phyloP scores from a whole-genome alignment of 2,113 vertebrate genomes.

The Chinchilla lanigera region DNA sequence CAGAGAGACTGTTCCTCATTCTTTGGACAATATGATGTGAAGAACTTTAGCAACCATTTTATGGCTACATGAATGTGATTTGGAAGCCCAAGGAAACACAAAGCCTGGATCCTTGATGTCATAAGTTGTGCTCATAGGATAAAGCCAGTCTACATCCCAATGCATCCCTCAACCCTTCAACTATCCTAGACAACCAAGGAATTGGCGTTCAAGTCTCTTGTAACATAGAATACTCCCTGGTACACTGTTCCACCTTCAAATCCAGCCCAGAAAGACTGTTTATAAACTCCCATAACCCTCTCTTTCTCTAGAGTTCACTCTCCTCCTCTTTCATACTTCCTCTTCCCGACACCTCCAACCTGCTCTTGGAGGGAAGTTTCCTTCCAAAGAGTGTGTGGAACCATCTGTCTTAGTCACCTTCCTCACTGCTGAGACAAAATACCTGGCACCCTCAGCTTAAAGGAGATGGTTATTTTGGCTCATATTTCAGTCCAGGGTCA shows the following conservation, averaged over 20 bases:
- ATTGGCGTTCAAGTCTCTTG: background rate
- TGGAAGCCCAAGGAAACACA: background rate
- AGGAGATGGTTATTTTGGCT: background rate
- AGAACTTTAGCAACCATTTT: background rate
- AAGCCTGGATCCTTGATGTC: background rate
- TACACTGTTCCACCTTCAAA: background rate
- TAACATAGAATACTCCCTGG: background rate
- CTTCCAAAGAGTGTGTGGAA: background rate
- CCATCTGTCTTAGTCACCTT: background rate
- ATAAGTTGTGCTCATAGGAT: background rate
- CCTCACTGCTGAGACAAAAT: background rate
- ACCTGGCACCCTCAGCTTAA: background rate
- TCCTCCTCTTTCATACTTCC: background rate
- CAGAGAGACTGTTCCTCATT: background rate
- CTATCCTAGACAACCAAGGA: too few relatives aligned
- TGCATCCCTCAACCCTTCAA: background rate
- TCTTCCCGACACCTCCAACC: background rate
- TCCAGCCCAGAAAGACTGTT: background rate
- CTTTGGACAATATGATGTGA: background rate
- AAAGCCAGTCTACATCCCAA: background rate
- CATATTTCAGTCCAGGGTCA: background rate
- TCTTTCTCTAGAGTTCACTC: background rate
- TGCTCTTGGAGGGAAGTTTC: background rate
- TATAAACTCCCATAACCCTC: too few relatives aligned
- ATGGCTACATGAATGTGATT: background rate